Conservation (phyloP, 2,888 invertebrate species). For the Agrotis ipsilon region DNA sequence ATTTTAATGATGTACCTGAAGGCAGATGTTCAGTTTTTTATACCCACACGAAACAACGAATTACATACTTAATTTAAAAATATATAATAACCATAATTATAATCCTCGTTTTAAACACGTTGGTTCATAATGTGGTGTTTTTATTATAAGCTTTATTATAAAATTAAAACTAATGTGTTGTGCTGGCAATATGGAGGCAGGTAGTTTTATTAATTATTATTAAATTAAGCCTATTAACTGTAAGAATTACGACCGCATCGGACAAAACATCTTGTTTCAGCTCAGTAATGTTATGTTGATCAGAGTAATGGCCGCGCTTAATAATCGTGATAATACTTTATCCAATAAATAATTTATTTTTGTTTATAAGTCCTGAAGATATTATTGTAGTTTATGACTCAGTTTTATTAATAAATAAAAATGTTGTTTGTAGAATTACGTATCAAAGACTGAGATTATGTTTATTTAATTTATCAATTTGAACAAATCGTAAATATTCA, state of each 20-base stretch:
- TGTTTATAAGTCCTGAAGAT: not conserved
- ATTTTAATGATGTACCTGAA: constrained; percentile 25
- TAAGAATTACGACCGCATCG: constrained; percentile 53
- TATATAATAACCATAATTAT: constrained; percentile 55
- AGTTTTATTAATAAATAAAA: not conserved
- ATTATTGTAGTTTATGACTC: not conserved
- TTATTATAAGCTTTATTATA: constrained; percentile 56
- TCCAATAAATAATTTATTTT: constrained; percentile 22
- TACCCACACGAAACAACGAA: constrained; percentile 29
- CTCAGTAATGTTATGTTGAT: constrained; percentile 46
- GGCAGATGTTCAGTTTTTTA: constrained; percentile 44
- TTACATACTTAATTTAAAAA: constrained; percentile 54
- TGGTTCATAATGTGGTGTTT: constrained; percentile 51
- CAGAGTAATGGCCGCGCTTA: constrained; percentile 35
- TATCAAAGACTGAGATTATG: not conserved
- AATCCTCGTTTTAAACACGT: constrained; percentile 44
- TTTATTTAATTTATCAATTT: constrained; percentile 9
- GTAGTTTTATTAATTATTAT: constrained; percentile 59
- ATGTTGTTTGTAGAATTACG: not conserved
- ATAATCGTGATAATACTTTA: constrained; percentile 24
- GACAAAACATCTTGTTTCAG: constrained; percentile 49
- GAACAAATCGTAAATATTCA: constrained; percentile 7
- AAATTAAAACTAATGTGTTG: constrained; percentile 59
- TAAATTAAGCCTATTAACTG: constrained; percentile 52
- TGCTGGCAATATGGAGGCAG: constrained; percentile 35